Conservation (phyloP, 2,797 vertebrate species). For the Harpagifer antarcticus region DNA sequence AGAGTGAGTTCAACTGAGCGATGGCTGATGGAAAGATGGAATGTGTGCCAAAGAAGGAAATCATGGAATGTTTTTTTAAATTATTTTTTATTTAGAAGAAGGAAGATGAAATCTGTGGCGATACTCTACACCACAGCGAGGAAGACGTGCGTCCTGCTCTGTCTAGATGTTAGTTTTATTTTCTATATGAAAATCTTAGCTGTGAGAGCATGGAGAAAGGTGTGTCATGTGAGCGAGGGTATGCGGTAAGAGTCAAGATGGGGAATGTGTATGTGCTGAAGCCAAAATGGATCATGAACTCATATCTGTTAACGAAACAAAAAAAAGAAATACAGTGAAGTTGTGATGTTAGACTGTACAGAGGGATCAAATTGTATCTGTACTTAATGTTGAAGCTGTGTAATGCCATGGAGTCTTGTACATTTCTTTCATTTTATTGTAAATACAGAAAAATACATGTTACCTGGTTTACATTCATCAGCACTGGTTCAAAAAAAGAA, state of each 20-base stretch:
- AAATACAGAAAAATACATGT: conserved; percentile 91
- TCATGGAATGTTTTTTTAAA: conserved; percentile 79
- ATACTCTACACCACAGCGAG: conserved; percentile 53
- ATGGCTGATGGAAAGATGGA: conserved; percentile 82
- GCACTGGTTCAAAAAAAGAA: conserved; percentile 88
- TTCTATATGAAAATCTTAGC: conserved; percentile 86
- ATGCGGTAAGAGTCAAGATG: conserved; percentile 85
- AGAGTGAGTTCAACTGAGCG: conserved; percentile 66
- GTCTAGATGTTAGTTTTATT: conserved; percentile 90
- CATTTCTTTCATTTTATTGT: conserved; percentile 94
- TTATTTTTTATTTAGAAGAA: conserved; percentile 60
- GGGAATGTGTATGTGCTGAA: conserved; percentile 84
- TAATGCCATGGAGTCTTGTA: conserved; percentile 95
- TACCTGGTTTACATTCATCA: conserved; percentile 91
- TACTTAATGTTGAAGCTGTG: conserved; percentile 92
- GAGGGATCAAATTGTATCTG: conserved; percentile 91
- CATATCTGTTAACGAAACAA: conserved; percentile 83
- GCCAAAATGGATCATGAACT: conserved; percentile 90
- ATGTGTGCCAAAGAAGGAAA: conserved; percentile 91
- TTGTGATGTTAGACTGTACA: conserved; percentile 95
- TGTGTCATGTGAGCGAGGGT: conserved; percentile 91
- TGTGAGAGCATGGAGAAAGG: conserved; percentile 89
- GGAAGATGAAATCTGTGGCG: conserved; percentile 81
- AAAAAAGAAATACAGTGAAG: conserved; percentile 87
- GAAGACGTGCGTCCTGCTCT: conserved; percentile 79